These are phyloP conservation scores for Mastigias papua DNA, from an alignment of 30 jellyfish, hydroid and myxozoan species.

Conservation along the genomic window DNA sequence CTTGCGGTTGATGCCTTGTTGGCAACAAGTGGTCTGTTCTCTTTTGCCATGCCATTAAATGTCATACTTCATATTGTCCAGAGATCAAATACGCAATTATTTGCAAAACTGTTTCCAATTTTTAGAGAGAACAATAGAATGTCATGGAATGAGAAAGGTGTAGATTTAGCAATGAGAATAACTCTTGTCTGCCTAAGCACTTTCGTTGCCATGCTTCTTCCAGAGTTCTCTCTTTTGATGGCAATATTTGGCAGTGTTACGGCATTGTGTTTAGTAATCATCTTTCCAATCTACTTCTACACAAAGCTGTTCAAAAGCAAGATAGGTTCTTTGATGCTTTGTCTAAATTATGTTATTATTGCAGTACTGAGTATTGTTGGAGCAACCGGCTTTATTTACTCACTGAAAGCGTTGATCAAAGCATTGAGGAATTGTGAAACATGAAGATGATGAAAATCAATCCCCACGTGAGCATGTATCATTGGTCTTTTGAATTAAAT, in stretches of 20 bases:
- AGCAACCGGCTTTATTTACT: constrained; percentile 46
- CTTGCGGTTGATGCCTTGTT: constrained; percentile 57
- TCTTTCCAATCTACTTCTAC: constrained; percentile 72
- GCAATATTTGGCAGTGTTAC: constrained; percentile 91
- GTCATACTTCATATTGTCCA: constrained; percentile 79
- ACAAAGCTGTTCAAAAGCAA: constrained; percentile 24
- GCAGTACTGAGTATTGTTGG: constrained; percentile 38
- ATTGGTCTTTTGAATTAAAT: no score
- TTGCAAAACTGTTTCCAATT: constrained; percentile 64
- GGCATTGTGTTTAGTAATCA: constrained; percentile 67
- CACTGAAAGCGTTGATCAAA: constrained; percentile 46
- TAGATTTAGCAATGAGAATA: constrained; percentile 74
- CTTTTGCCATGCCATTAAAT: constrained; percentile 87
- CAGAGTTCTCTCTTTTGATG: constrained; percentile 88
- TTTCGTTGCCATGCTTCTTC: constrained; percentile 69
- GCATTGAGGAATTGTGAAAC: constrained; percentile 37
- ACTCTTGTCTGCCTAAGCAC: constrained; percentile 63
- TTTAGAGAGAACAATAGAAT: constrained; percentile 34
- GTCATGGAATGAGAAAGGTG: constrained; percentile 80
- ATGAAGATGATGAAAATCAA: no score
- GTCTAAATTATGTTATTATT: constrained; percentile 27
- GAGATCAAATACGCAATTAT: constrained; percentile 53
- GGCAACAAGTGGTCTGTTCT: constrained; percentile 80
- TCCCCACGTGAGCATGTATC: no score
- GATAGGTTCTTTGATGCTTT: not conserved